A percentile compares a stretch with the other conserved stretches of the same genome.
Evolutionary conservation across 2,888 invertebrate genomes (phyloP).

Genomic region (Trissoscelio sp.): DNA sequence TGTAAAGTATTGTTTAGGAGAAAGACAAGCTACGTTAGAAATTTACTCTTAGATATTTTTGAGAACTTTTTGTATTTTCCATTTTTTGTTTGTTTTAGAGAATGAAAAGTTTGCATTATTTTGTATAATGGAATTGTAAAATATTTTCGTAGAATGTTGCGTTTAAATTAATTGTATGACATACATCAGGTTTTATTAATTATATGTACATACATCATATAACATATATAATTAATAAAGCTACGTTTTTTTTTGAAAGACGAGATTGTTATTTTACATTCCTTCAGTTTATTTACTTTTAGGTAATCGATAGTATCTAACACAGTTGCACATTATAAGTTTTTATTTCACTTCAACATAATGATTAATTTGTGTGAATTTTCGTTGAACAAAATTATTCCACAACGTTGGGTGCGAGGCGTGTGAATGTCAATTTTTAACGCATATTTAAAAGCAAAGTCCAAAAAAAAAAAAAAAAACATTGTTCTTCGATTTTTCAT

Average conservation of each 20-base stretch:
- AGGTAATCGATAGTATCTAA: background rate
- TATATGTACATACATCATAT: slow-evolving; percentile 36
- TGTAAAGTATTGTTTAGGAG: slow-evolving; percentile 22
- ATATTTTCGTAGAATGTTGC: slow-evolving; percentile 34
- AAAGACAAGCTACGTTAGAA: slow-evolving; percentile 3
- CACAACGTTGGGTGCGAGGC: background rate
- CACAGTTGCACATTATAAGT: background rate
- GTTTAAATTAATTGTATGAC: slow-evolving; percentile 35
- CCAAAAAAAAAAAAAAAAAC: background rate
- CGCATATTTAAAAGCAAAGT: slow-evolving; percentile 10
- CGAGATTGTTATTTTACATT: slow-evolving; percentile 29
- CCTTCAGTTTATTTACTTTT: slow-evolving; percentile 20
- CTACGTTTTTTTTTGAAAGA: slow-evolving; percentile 12
- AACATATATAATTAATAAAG: slow-evolving; percentile 57
- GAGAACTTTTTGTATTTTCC: slow-evolving; percentile 17
- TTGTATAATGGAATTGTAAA: slow-evolving; percentile 43
- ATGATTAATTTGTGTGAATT: background rate
- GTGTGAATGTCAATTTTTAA: slow-evolving; percentile 5
- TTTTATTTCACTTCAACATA: background rate
- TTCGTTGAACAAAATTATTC: background rate
- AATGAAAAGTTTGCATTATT: slow-evolving; percentile 17
- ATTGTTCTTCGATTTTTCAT: slow-evolving; percentile 32
- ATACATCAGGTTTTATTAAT: slow-evolving; percentile 42
- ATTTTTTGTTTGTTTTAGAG: slow-evolving; percentile 11
- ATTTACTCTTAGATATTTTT: slow-evolving; percentile 15